A percentile compares a stretch with the other conserved stretches of the same genome.
Conservation (phyloP, 1,140 invertebrate species). For the Mactra quadrangularis region DNA sequence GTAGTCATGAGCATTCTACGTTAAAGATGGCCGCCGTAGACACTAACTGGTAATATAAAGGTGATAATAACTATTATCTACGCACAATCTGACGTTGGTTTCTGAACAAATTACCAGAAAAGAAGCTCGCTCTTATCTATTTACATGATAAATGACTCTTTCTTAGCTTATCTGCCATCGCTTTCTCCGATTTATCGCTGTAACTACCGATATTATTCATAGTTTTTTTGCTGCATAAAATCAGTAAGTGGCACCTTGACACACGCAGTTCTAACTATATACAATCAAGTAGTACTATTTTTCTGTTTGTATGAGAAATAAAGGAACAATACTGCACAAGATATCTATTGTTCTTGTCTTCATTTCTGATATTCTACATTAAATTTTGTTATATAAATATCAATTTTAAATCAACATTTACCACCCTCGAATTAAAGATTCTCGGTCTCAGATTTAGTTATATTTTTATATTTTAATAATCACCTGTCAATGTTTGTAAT, state of each 20-base stretch:
- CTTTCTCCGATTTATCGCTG: slow-evolving; percentile 45
- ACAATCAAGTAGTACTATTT: too few relatives aligned
- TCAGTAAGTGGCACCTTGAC: slow-evolving; percentile 12
- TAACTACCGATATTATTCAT: slow-evolving; percentile 38
- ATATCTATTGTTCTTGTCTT: too few relatives aligned
- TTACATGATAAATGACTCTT: slow-evolving; percentile 54
- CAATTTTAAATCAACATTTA: too few relatives aligned
- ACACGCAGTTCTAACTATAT: too few relatives aligned
- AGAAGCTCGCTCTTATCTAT: slow-evolving; percentile 51
- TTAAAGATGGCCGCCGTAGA: slow-evolving; percentile 44
- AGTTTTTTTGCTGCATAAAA: slow-evolving; percentile 45
- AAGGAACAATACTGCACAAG: too few relatives aligned
- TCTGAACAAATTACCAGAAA: slow-evolving; percentile 58
- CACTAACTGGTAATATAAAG: slow-evolving; percentile 50
- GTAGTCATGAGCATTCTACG: slow-evolving; percentile 40
- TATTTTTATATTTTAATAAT: too few relatives aligned
- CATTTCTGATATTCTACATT: too few relatives aligned
- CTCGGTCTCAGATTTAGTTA: too few relatives aligned
- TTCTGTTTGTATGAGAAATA: too few relatives aligned
- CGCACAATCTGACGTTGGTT: slow-evolving; percentile 50
- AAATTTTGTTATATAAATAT: too few relatives aligned
- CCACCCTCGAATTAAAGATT: too few relatives aligned
- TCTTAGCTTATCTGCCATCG: slow-evolving; percentile 50
- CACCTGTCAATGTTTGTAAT: too few relatives aligned
- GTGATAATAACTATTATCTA: slow-evolving; percentile 50